Evolutionary conservation across 2,113 vertebrate genomes (phyloP).

Genomic region (Glaucomys volans): DNA sequence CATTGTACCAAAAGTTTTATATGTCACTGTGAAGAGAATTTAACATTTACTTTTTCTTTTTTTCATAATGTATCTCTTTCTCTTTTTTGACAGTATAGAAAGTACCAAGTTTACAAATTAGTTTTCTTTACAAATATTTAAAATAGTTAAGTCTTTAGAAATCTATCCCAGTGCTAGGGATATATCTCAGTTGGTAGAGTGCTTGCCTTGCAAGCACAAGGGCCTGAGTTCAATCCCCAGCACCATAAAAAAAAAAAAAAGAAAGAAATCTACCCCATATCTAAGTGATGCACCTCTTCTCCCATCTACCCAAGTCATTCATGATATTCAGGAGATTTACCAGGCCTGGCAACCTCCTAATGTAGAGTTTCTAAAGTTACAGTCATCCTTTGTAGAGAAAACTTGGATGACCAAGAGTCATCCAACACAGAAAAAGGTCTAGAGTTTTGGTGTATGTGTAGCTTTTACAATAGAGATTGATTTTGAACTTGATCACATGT

Average conservation of each 20-base stretch:
- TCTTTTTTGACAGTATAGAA: not conserved
- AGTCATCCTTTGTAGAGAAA: not conserved
- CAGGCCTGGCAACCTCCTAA: not conserved
- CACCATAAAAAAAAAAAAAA: no score
- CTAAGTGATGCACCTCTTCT: not conserved
- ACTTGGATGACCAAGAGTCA: not conserved
- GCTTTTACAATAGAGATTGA: not conserved
- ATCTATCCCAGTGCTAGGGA: not conserved
- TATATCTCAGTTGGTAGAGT: no score
- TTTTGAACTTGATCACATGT: not conserved
- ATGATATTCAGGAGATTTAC: not conserved
- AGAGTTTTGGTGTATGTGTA: not conserved
- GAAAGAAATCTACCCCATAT: not conserved
- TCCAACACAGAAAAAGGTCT: not conserved
- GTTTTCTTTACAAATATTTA: slow-evolving; percentile 5
- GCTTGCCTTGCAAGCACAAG: no score
- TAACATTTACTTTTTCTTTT: slow-evolving; percentile 36
- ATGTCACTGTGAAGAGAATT: slow-evolving; percentile 46
- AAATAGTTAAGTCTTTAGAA: slow-evolving; percentile 18
- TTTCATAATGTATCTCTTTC: not conserved
- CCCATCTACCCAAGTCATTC: not conserved
- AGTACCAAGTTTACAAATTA: slow-evolving; percentile 2
- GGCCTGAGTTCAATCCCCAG: no score
- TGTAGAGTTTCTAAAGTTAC: not conserved
- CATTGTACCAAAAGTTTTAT: not conserved